A percentile compares a stretch with the other conserved stretches of the same genome.
Evolutionary conservation across 1,140 invertebrate genomes (phyloP).

Genomic region (Orius insidiosus): DNA sequence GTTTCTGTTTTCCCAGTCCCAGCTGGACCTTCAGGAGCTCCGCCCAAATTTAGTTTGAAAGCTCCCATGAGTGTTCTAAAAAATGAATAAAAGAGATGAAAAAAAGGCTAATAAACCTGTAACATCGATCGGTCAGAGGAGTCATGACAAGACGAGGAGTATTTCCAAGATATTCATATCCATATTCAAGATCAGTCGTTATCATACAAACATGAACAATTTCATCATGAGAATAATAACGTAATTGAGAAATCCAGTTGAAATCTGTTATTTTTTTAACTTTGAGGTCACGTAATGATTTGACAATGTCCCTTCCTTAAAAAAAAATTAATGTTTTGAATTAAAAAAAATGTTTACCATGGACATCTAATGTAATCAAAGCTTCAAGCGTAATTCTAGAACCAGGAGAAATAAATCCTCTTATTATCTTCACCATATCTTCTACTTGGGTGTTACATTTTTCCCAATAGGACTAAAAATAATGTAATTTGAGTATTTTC

Average conservation of each 20-base stretch:
- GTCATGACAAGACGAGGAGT: conserved; percentile 63
- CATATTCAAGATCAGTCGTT: conserved; percentile 54
- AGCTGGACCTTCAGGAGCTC: conserved; percentile 79
- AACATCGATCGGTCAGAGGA: conserved; percentile 70
- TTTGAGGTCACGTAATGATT: conserved; percentile 42
- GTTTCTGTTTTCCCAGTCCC: conserved; percentile 95
- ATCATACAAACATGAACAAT: conserved; percentile 47
- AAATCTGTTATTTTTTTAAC: conserved; percentile 58
- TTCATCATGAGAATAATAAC: conserved; percentile 76
- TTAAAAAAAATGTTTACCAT: conserved; percentile 35
- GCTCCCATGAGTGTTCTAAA: conserved; percentile 68
- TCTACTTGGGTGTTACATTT: conserved; percentile 66
- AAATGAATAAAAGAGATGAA: conserved; percentile 11
- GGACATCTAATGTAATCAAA: conserved; percentile 83
- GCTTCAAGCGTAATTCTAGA: conserved; percentile 66
- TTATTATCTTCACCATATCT: conserved; percentile 60
- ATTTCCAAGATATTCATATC: conserved; percentile 85
- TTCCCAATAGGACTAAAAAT: conserved; percentile 36
- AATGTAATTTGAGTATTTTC: neutral
- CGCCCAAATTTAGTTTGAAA: conserved; percentile 64
- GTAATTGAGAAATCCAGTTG: conserved; percentile 79
- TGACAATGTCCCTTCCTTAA: conserved; percentile 65
- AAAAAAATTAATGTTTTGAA: conserved; percentile 7
- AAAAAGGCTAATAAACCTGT: conserved; percentile 39
- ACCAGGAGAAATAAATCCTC: conserved; percentile 58